Base-by-base conservation (phyloP, 2,888 invertebrate species). In the Drosophila monieri region DNA sequence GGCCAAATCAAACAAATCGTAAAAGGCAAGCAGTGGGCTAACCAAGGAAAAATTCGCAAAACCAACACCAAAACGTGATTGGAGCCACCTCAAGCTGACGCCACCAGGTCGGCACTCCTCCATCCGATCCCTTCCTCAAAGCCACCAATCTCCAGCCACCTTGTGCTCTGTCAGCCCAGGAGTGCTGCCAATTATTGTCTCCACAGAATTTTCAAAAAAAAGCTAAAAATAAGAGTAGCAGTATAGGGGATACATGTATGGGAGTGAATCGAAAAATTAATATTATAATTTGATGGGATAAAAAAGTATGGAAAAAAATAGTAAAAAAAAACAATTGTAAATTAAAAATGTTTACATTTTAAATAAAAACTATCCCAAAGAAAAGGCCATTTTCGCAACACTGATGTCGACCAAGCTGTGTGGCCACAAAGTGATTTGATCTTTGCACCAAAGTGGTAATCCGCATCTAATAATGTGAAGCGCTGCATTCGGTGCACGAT, bases 381-480 rank as follows among this genome's bases (percentile, higher is more conserved):
- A 47, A 25, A 32, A 57, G 10, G 15, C 88, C 76, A 80, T 85
- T 76, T 79, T 78, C 73, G 55, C 73, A 68, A 78, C 70, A 61
- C 69, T 73, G 8, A 32, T 43, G 46, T 51, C 49, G 14, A 52
- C 61, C 52, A 61, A 49, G 62, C 51, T 62, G 62, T 61, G 60
- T 49, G 54, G 60, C 73, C 85, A 78, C 85, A 86, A 87, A 86
- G 87, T 85, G 85, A 84, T 84, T 86, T 86, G 86, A 86, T 86
- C 84, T 85, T 85, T 86, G 81, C 81, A 85, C 81, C 76, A 78
- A 77, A 76, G 78, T 85, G 89, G 85, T 88, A 83, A 83, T 89
- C 88, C 88, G 89, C 88, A 88, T 88, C 88, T 88, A 90, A 89
- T 89, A 90, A 90, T 89, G 89, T 88, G 86, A 86, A 88, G 87